A percentile compares a stretch with the other conserved stretches of the same genome.
phyloP scores from a whole-genome alignment of 64 coral and sea anemone species.

The Hydrozoanthus tunicans region DNA sequence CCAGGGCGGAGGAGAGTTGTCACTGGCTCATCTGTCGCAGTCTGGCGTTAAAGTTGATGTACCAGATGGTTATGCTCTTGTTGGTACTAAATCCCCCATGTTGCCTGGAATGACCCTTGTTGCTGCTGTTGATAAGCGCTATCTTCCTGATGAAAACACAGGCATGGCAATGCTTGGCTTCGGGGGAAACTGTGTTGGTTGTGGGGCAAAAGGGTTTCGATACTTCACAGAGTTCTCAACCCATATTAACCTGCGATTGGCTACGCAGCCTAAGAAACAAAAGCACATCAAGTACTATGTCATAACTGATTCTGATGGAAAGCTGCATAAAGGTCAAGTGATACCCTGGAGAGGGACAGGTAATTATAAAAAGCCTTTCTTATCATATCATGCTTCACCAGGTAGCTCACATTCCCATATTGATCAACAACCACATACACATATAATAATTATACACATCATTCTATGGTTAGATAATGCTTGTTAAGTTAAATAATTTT shows the following conservation, averaged over 20 bases:
- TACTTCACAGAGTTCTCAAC: constrained; percentile 99
- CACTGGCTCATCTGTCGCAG: constrained; percentile 61
- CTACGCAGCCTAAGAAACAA: constrained; percentile 98
- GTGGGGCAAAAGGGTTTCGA: constrained; percentile 89
- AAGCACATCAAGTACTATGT: constrained; percentile 98
- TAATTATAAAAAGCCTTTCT: not conserved
- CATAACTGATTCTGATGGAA: constrained; percentile 73
- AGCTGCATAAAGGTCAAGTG: constrained; percentile 71
- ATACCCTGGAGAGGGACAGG: constrained; percentile 94
- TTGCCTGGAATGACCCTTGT: constrained; percentile 88
- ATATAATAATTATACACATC: no score
- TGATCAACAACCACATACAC: no score
- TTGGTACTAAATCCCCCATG: constrained; percentile 94
- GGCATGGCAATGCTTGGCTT: constrained; percentile 90
- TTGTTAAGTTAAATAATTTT: no score
- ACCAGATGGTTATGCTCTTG: constrained; percentile 81
- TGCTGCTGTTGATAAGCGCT: constrained; percentile 91
- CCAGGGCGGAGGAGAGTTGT: constrained; percentile 77
- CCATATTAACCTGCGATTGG: constrained; percentile 90
- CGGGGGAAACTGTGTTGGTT: constrained; percentile 93
- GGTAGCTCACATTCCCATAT: no score
- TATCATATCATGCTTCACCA: no score
- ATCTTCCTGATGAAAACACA: constrained; percentile 91
- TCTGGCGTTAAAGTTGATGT: constrained; percentile 54
- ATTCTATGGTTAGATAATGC: no score